Base-by-base conservation (phyloP, 2,797 vertebrate genomes). In the Forpus xanthops region DNA sequence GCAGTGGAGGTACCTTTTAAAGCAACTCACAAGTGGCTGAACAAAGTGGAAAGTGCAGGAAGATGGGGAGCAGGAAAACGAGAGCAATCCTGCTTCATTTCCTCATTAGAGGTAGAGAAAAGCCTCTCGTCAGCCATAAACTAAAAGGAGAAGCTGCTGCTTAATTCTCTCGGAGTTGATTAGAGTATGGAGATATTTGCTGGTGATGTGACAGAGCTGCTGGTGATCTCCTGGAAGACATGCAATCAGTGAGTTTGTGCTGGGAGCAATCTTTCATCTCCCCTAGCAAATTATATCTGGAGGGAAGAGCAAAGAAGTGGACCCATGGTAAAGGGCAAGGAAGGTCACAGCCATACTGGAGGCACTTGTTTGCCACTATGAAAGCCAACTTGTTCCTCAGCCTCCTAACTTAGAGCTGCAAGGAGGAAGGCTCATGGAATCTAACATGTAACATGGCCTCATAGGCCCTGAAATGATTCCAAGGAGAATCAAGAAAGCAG, bases 121-220 rank as follows among this genome's bases (percentile, higher is more conserved):
- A 90, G n/a, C 62, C 85, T 86, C 83, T 93, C 28, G 15, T 78
- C 86, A 82, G 61, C 77, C 52, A 30, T 89, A 79, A 85, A 79
- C 62, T 64, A 45, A 73, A 85, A 95, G 49, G 33, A 74, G 88
- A 90, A 85, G 24, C 75, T 65, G 61, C 77, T 90, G 41, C 65
- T 74, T 89, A 79, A 67, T 93, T 94, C 95, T 94, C 74, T 94
- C 16, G 5, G 56, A 50, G 78, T 42, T 85, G 49, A 95, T 92
- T 87, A 83, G 86, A 79, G 37, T 11, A 66, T 45, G 61, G 66
- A 95, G 66, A 30, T 8, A 3, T 70, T 93, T 82, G 12, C 53
- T 11, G 9, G 58, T 66, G 76, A 27, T 2, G 5, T 19, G 23
- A 60, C 33, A 52, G 68, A 41, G 64, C 45, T 89, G 75, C 78